phyloP scores from a whole-genome alignment of 2,888 invertebrate species.

The Hemicrepidius hirtus region DNA sequence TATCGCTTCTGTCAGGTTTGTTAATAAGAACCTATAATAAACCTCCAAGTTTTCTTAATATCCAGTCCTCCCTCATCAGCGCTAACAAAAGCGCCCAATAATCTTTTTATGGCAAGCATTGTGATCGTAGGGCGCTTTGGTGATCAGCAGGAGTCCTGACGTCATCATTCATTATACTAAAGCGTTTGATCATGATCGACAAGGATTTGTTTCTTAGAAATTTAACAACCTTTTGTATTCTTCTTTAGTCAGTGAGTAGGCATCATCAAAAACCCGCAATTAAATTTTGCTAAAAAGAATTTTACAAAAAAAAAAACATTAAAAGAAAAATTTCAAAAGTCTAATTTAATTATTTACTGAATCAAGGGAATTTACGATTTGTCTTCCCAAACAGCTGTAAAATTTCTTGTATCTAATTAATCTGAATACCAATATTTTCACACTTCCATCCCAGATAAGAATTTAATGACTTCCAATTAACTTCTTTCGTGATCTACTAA shows the following conservation, averaged over 20 bases:
- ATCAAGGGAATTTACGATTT: conserved; percentile 12
- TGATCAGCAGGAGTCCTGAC: conserved; percentile 63
- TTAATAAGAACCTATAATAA: conserved; percentile 65
- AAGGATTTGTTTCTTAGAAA: conserved; percentile 49
- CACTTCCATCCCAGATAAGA: conserved; percentile 30
- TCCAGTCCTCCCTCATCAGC: conserved; percentile 67
- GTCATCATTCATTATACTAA: conserved; percentile 63
- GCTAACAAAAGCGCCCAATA: conserved; percentile 66
- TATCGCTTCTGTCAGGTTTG: conserved; percentile 60
- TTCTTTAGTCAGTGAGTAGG: not conserved
- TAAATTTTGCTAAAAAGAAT: no score
- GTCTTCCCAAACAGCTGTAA: conserved; percentile 21
- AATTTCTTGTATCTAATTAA: conserved; percentile 37
- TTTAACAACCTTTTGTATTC: conserved; percentile 29
- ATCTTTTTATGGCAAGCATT: conserved; percentile 66
- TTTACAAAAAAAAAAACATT: not conserved
- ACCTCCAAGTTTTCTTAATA: conserved; percentile 64
- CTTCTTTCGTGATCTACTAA: conserved; percentile 33
- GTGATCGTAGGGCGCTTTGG: conserved; percentile 61
- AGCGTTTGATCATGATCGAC: conserved; percentile 59
- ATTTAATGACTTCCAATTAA: conserved; percentile 39
- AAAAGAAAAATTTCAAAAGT: not conserved
- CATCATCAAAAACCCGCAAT: not conserved
- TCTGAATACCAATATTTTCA: conserved; percentile 34
- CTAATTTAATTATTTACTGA: conserved; percentile 19